A percentile compares a stretch with the other conserved stretches of the same genome.
phyloP scores from a whole-genome alignment of 2,797 vertebrate species.

The Limosa lapponica region DNA sequence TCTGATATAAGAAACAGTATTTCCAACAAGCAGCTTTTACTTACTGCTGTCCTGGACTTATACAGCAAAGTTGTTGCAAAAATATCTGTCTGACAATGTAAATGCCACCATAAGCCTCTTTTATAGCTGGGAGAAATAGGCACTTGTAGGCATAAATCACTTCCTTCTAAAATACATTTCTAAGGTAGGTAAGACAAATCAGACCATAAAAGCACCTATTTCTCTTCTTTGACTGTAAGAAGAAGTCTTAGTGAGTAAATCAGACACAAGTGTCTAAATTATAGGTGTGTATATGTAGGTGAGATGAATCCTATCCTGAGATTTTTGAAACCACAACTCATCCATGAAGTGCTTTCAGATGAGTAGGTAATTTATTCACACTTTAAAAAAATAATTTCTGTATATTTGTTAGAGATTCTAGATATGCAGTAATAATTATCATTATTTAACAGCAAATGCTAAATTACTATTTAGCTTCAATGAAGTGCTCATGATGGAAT shows the following conservation, averaged over 20 bases:
- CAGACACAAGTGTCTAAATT: not conserved
- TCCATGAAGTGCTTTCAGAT: not conserved
- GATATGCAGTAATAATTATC: not conserved
- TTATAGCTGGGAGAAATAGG: not conserved
- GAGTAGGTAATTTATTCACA: not conserved
- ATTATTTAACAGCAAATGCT: not conserved
- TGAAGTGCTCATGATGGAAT: not conserved
- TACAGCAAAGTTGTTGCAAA: not conserved
- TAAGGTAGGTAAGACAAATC: not conserved
- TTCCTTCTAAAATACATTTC: not conserved
- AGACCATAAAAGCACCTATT: not conserved
- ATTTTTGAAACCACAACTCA: not conserved
- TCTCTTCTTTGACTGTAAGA: not conserved
- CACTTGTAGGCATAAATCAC: not conserved
- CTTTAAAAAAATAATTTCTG: not conserved
- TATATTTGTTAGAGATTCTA: not conserved
- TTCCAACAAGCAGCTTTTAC: not conserved
- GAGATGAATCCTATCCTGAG: not conserved
- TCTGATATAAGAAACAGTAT: not conserved
- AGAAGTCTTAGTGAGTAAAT: not conserved
- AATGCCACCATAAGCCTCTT: not conserved
- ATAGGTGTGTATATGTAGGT: not conserved
- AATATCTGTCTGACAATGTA: not conserved
- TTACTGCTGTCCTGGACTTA: not conserved
- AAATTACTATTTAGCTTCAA: conserved; percentile 4